A percentile compares a stretch with the other conserved stretches of the same genome.
phyloP scores from a whole-genome alignment of 2,888 invertebrate genomes.

The Cephalotes varians region DNA sequence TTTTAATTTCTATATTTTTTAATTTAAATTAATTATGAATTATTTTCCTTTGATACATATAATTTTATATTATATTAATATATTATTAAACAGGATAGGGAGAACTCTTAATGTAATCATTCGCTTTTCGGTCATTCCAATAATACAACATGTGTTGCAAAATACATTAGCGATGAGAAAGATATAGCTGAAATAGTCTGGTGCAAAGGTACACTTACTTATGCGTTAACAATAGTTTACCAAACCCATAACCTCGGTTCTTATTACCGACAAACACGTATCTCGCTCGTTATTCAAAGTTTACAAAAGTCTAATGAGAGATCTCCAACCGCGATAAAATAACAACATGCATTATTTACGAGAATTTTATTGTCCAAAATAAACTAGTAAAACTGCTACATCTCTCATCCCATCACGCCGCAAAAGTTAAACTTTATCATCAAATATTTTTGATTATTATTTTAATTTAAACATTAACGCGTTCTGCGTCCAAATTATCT shows the following conservation, averaged over 20 bases:
- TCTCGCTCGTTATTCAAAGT: conserved; percentile 43
- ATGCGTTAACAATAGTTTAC: conserved; percentile 3
- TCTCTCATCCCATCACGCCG: neutral
- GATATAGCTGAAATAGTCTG: neutral
- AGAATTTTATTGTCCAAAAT: conserved; percentile 32
- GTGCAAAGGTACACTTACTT: neutral
- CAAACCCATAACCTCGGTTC: neutral
- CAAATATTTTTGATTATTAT: conserved; percentile 53
- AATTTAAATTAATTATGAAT: conserved; percentile 21
- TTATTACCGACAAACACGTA: conserved; percentile 8
- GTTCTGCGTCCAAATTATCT: conserved; percentile 42
- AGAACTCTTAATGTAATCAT: neutral
- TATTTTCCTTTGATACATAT: neutral
- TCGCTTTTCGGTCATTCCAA: neutral
- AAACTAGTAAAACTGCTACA: conserved; percentile 27
- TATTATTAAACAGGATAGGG: neutral
- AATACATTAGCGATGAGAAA: neutral
- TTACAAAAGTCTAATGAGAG: conserved; percentile 42
- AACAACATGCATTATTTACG: conserved; percentile 42
- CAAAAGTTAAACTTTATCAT: conserved; percentile 19
- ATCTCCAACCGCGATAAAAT: conserved; percentile 41
- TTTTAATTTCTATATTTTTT: too few relatives aligned
- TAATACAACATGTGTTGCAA: neutral
- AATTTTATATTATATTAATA: neutral
- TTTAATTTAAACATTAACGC: conserved; percentile 42